Base-by-base conservation (phyloP, 1,140 invertebrate genomes). In the Hydropsyche tenuis region DNA sequence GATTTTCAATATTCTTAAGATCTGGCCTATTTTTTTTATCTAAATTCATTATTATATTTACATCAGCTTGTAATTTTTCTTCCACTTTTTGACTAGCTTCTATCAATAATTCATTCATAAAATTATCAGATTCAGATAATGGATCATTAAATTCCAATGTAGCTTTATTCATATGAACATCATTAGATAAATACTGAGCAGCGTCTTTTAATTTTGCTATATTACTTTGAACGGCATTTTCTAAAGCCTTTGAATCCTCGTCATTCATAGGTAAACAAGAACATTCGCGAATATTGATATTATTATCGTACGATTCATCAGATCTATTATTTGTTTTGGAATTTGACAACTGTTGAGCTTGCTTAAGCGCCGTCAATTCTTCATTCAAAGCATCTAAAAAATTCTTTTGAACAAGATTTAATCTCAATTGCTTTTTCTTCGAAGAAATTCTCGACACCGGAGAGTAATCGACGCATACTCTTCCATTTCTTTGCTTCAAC, bases 41-140 rank as follows among this genome's bases (percentile, higher is more conserved):
- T 82, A 76, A 53, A 81, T 82, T 69, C 83, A 22, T 62, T 2
- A 20, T 3, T 14, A 20, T 20, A 25, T 12, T 62, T 16, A 1
- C n/a, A 1, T 68, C 18, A n/a, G 6, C 20, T 46, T 48, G 45
- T 22, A 68, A 23, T 68, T 70, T n/a, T 81, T 78, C 72, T 79
- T 86, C 85, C 7, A 84, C 81, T 60, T 82, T 76, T 78, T 86
- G 85, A 78, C 82, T 85, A 20, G 82, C 83, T 80, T 82, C 82
- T 25, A 85, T 73, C 56, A 86, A 77, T 76, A 80, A 84, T 77
- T 86, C 85, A 81, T 86, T 85, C 79, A 85, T 82, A 45, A 84
- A 86, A 79, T 86, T 83, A 77, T 86, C 85, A 45, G 83, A 85
- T 78, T 85, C 85, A 6, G 81, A 80, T 74, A 74, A 79, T 53